phyloP scores from a whole-genome alignment of 2,113 vertebrate genomes.

The Larimichthys polyactis region DNA sequence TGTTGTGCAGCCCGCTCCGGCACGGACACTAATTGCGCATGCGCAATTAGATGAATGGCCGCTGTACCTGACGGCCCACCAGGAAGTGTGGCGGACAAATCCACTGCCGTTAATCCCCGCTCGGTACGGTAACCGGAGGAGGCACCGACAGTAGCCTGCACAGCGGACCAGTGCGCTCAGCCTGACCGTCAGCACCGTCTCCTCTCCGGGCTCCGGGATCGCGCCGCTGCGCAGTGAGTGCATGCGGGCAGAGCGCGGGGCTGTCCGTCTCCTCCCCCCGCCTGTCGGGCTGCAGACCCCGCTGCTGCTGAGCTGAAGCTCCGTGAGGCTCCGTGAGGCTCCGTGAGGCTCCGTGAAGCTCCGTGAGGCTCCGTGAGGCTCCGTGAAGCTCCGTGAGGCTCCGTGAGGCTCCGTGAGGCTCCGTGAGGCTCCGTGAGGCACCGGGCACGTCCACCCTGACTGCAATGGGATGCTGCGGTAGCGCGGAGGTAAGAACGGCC shows the following conservation, averaged over 20 bases:
- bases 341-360: conserved; percentile 60
- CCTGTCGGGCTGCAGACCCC: conserved; percentile 74
- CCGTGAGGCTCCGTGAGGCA: conserved; percentile 68
- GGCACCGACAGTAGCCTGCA: conserved; percentile 61
- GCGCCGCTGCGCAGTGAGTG: conserved; percentile 41
- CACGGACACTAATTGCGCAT: conserved; percentile 50
- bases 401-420: conserved; percentile 48
- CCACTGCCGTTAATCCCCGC: conserved; percentile 76
- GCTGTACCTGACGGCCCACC: conserved; percentile 83
- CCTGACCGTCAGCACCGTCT: conserved; percentile 59
- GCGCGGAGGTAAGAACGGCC: conserved; percentile 82
- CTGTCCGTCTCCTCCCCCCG: conserved; percentile 67
- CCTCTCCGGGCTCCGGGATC: conserved; percentile 49
- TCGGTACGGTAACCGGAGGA: conserved; percentile 68
- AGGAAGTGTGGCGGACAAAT: conserved; percentile 85
- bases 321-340: conserved; percentile 63
- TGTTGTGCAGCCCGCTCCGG: conserved; percentile 28
- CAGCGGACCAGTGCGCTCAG: conserved; percentile 51
- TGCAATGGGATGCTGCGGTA: conserved; percentile 89
- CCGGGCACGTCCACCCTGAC: conserved; percentile 75
- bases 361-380: conserved; percentile 68
- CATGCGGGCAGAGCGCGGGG: conserved; percentile 57
- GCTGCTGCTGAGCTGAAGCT: conserved; percentile 70
- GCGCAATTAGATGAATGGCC: conserved; percentile 83
- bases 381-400: conserved; percentile 34